Conservation (phyloP, 2,888 invertebrate genomes). For the Melanophora roralis region DNA sequence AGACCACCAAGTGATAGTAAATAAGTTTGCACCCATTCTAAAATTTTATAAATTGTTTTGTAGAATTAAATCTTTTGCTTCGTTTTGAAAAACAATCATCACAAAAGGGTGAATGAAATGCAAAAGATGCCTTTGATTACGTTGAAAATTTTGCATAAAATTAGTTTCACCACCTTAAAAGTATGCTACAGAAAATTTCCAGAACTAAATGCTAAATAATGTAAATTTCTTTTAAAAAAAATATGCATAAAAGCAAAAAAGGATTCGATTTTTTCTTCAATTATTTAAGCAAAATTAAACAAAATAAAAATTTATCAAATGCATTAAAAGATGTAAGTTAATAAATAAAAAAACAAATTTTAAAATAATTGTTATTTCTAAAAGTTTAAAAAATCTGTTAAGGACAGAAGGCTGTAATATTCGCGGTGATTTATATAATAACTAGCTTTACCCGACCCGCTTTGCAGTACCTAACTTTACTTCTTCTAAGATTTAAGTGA, state of each 20-base stretch:
- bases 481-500: no score
- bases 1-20: no score
- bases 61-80: slow-evolving; percentile 38
- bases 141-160: slow-evolving; percentile 22
- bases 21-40: background rate
- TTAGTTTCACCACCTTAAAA: slow-evolving; percentile 39
- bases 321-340: background rate
- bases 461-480: no score
- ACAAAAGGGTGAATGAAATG: background rate
- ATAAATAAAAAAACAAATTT: no score
- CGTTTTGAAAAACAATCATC: slow-evolving; percentile 29
- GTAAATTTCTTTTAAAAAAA: slow-evolving; percentile 1
- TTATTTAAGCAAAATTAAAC: background rate
- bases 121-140: background rate
- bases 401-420: no score
- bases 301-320: background rate
- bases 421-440: no score
- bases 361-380: background rate
- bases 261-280: background rate
- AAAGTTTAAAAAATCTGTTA: background rate
- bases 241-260: background rate
- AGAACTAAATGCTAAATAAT: slow-evolving; percentile 15
- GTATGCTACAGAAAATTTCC: slow-evolving; percentile 27
- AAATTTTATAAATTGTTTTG: slow-evolving; percentile 29
- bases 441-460: no score